phyloP scores from a whole-genome alignment of 2,888 invertebrate genomes.

The Drosophila meridionalis region DNA sequence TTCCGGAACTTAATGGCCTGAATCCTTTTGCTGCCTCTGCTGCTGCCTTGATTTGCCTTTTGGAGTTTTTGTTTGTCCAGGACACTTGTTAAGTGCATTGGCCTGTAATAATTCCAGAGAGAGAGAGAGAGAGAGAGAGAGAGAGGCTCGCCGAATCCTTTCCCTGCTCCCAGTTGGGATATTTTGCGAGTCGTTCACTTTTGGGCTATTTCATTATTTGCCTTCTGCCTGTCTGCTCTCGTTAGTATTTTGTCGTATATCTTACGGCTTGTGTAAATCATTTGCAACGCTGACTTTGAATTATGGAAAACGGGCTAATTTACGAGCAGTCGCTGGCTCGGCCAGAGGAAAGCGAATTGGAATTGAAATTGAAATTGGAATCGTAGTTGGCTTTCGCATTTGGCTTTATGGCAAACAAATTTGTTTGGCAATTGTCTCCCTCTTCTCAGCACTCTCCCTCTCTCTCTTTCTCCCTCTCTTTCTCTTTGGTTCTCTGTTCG shows the following conservation, averaged over 20 bases:
- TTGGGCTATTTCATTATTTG: conserved; percentile 16
- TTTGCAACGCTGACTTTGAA: conserved; percentile 51
- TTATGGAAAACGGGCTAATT: conserved; percentile 57
- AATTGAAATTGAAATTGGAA: conserved; percentile 10
- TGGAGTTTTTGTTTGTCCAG: conserved; percentile 32
- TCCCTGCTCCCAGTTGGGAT: background rate
- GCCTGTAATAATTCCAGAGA: conserved; percentile 59
- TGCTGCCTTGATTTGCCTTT: conserved; percentile 57
- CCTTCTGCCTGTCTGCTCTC: conserved; percentile 15
- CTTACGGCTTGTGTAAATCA: conserved; percentile 55
- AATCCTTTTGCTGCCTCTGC: conserved; percentile 82
- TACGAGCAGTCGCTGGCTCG: conserved; percentile 37
- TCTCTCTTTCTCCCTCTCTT: background rate
- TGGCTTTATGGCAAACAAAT: conserved; percentile 27
- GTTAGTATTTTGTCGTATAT: conserved; percentile 56
- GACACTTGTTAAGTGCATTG: conserved; percentile 71
- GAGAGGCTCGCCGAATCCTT: background rate
- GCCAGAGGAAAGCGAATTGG: background rate
- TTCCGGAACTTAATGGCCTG: conserved; percentile 85
- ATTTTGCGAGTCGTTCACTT: conserved; percentile 5
- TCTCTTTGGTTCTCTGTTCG: background rate
- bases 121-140: no score
- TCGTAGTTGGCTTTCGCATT: conserved; percentile 1
- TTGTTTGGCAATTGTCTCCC: conserved; percentile 4
- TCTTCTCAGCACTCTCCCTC: background rate